A percentile compares a stretch with the other conserved stretches of the same genome.
phyloP scores from a whole-genome alignment of 2,888 invertebrate species.

The Trichogramma dendrolimi region DNA sequence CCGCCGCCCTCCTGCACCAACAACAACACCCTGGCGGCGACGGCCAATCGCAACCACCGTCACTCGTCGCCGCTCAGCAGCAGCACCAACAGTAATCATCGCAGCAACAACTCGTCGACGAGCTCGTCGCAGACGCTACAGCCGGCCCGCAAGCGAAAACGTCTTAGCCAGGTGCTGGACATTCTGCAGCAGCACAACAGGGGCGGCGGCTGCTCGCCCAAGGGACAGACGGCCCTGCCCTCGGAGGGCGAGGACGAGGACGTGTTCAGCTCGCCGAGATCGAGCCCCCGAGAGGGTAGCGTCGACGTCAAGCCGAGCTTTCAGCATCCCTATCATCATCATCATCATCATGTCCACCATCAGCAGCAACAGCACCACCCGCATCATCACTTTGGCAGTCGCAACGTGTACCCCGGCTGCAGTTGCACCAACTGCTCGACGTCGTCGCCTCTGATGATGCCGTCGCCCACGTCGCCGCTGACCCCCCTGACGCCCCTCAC shows the following conservation, averaged over 20 bases:
- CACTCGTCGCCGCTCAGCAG: slow-evolving; percentile 31
- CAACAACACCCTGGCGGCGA: slow-evolving; percentile 61
- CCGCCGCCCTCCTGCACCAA: slow-evolving; percentile 54
- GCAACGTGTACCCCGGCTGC: slow-evolving; percentile 43
- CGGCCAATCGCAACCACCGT: slow-evolving; percentile 61
- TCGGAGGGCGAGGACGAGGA: slow-evolving; percentile 48
- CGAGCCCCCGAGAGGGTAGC: slow-evolving; percentile 43
- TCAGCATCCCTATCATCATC: slow-evolving; percentile 24
- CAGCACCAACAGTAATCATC: neutral
- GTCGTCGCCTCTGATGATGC: slow-evolving; percentile 43
- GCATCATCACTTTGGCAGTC: slow-evolving; percentile 27
- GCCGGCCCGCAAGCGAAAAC: slow-evolving; percentile 67
- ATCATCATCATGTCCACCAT: slow-evolving; percentile 20
- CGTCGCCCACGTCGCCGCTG: slow-evolving; percentile 58
- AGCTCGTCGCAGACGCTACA: slow-evolving; percentile 45
- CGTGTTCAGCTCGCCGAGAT: slow-evolving; percentile 47
- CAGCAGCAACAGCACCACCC: slow-evolving; percentile 38
- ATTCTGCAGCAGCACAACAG: slow-evolving; percentile 59
- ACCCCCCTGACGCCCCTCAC: slow-evolving; percentile 52
- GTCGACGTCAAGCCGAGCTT: slow-evolving; percentile 44
- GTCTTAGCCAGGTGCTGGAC: slow-evolving; percentile 76
- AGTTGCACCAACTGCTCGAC: slow-evolving; percentile 39
- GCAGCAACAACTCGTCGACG: slow-evolving; percentile 16
- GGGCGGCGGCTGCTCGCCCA: slow-evolving; percentile 39
- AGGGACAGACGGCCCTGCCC: slow-evolving; percentile 45